Evolutionary conservation across 2,113 vertebrate species (phyloP), one percentile per base, ranked within the genome.

Genomic region (Neomonachus schauinslandi): DNA sequence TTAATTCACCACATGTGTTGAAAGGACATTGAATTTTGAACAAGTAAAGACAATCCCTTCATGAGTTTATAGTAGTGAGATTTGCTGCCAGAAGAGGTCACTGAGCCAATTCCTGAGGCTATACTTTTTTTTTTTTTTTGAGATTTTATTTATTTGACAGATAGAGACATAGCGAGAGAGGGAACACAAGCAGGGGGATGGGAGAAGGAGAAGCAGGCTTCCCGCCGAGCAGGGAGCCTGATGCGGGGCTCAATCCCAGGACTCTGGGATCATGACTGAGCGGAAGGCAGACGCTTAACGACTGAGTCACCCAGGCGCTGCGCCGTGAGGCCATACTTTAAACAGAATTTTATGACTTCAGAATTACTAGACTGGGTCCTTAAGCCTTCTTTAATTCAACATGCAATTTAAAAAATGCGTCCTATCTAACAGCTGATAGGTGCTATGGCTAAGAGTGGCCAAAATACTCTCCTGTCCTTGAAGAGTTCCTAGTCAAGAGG

Each of bases 21-120:
- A 95, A 95, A 96, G 39, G 67, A 90, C 79, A 94, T 18, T 84
- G 57, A 71, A 93, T 92, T 97, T 97, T 97, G 82, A 95, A 97
- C 53, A 97, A 97, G 93, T 95, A 96, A 83, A 84, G 63, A 89
- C 82, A 97, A 96, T 95, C 91, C 80, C 74, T 81, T 94, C 84
- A 82, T 88, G 55, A 77, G 36, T 93, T 96, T 91, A 67, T 22
- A 51, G 59, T 86, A 96, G 84, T 94, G 53, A 84, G 16, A 82
- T 85, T 96, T 97, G 33, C 63, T 93, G n/a, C 69, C 22, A 90
- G 63, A 39, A 79, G 63, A 94, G 65, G 65, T 96, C 49, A 65
- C 31, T 0, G 5, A 87, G 92, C 21, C 59, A 95, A 97, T 55
- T 95, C 67, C 69, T 92, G 16, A 81, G 51, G 24, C 42, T 76